A percentile compares a stretch with the other conserved stretches of the same genome.
Conservation (phyloP, 53 echinoderm and acorn worm species). For the Pentamera pediparva region DNA sequence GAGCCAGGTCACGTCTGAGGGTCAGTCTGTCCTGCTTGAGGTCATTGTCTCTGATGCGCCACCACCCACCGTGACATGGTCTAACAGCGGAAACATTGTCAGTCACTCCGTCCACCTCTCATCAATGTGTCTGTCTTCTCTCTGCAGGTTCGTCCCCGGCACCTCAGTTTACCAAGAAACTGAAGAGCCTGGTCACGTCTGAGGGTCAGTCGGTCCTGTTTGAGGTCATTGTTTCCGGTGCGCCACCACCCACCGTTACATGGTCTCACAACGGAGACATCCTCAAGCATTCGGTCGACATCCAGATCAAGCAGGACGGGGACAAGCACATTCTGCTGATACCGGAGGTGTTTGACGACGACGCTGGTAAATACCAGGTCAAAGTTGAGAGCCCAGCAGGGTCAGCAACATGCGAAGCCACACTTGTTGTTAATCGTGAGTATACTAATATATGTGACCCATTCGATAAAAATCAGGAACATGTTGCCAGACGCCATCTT, state of each 20-base stretch:
- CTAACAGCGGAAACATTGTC: constrained; percentile 77
- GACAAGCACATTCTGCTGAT: constrained; percentile 60
- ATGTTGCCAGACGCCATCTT: too few relatives aligned
- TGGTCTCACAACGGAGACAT: constrained; percentile 92
- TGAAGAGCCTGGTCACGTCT: constrained; percentile 67
- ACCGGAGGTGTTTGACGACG: constrained; percentile 94
- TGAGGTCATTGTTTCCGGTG: constrained; percentile 61
- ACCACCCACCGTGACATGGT: constrained; percentile 70
- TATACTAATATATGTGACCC: background rate
- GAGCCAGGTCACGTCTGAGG: constrained; percentile 75
- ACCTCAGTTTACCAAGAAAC: constrained; percentile 80
- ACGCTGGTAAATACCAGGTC: constrained; percentile 84
- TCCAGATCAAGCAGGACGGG: constrained; percentile 67
- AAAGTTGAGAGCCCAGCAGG: constrained; percentile 88
- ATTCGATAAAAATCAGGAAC: too few relatives aligned
- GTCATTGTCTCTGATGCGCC: constrained; percentile 63
- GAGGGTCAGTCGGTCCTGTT: constrained; percentile 82
- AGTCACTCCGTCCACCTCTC: constrained; percentile 75
- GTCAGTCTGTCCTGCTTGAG: constrained; percentile 72
- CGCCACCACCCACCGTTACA: constrained; percentile 61
- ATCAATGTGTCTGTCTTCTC: too few relatives aligned
- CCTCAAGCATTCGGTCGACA: constrained; percentile 75
- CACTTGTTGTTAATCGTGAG: constrained; percentile 81
- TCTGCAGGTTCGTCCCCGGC: constrained; percentile 60
- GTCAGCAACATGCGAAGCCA: constrained; percentile 66